Percentiles rank a stretch among this genome's conserved stretches.
phyloP scores from a whole-genome alignment of 2,797 vertebrate species.

The Agapornis canus region DNA sequence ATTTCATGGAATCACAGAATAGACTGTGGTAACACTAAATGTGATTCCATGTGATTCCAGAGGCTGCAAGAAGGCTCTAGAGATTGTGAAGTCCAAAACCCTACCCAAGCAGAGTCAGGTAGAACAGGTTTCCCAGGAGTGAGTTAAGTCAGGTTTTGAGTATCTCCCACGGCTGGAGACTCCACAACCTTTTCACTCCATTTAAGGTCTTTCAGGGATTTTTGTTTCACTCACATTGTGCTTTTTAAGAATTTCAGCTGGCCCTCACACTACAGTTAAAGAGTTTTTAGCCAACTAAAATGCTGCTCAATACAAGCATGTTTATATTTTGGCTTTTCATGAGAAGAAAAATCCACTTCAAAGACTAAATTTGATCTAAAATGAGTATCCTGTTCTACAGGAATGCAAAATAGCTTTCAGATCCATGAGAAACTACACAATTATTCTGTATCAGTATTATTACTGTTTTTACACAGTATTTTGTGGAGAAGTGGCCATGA shows the following conservation, averaged over 20 bases:
- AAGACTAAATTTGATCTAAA: neutral
- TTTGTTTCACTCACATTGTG: neutral
- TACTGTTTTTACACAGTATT: neutral
- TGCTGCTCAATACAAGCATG: neutral
- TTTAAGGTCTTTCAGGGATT: neutral
- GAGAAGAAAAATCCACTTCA: neutral
- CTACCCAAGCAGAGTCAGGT: neutral
- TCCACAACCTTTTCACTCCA: neutral
- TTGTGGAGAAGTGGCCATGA: neutral
- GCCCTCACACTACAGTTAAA: neutral
- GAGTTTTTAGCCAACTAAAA: neutral
- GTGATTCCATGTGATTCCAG: neutral
- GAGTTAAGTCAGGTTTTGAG: neutral
- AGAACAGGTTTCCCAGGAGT: neutral
- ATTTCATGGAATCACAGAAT: neutral
- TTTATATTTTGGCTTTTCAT: neutral
- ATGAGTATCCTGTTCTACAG: neutral
- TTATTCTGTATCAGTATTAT: neutral
- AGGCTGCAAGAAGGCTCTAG: neutral
- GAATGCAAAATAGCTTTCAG: neutral
- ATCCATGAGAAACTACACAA: neutral
- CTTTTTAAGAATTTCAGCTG: neutral
- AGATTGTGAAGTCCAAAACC: neutral
- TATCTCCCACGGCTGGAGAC: neutral
- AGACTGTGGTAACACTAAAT: neutral